Evolutionary conservation across 2,113 vertebrate genomes (phyloP).

Genomic region (Plecotus auritus): DNA sequence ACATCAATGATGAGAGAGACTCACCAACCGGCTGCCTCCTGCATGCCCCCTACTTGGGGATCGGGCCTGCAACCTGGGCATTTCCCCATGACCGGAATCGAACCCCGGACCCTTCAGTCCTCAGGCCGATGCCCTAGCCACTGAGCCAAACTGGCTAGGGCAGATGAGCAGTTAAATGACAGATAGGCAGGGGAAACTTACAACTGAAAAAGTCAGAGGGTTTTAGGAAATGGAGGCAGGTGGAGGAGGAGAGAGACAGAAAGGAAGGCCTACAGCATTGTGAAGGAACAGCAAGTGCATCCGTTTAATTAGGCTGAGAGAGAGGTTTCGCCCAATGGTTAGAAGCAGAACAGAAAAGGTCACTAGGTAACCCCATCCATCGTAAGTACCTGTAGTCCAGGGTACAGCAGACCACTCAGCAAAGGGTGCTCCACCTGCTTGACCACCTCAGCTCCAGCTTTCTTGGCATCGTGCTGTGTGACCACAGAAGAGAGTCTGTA

Average conservation of each 20-base stretch:
- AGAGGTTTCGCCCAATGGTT: not conserved
- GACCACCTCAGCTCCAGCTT: constrained; percentile 97
- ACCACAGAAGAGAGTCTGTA: constrained; percentile 94
- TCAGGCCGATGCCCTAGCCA: too few species aligned
- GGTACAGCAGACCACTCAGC: constrained; percentile 97
- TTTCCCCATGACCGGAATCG: too few species aligned
- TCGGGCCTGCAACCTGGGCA: too few species aligned
- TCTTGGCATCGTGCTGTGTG: constrained; percentile 97
- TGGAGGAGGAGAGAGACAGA: not conserved
- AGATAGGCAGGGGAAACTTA: not conserved
- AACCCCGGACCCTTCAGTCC: too few species aligned
- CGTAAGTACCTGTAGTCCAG: constrained; percentile 90
- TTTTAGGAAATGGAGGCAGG: not conserved
- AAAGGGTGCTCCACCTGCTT: constrained; percentile 98
- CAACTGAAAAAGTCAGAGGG: not conserved
- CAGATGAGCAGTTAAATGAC: not conserved
- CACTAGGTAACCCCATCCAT: not conserved
- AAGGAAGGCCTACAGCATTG: not conserved
- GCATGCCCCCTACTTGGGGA: too few species aligned
- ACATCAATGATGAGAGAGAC: too few species aligned
- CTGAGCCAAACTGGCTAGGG: too few species aligned
- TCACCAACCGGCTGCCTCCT: too few species aligned
- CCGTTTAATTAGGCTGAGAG: not conserved
- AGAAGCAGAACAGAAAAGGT: not conserved
- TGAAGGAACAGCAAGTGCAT: not conserved